Conservation (phyloP, 1,140 invertebrate species). For the Sycophila sp. region DNA sequence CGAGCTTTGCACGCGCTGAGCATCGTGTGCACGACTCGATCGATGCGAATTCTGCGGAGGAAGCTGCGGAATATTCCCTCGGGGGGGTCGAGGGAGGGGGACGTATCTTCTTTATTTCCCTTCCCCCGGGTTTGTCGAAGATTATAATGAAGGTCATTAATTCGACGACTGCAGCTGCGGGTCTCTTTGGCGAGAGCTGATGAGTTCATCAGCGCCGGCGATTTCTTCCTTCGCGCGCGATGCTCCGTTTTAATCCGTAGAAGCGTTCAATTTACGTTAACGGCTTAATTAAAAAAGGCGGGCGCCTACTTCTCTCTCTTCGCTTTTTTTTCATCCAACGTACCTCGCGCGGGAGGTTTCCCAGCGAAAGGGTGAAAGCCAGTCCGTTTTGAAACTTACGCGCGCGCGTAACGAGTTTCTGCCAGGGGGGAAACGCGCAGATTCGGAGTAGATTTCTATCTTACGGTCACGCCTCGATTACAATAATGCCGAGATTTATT, state of each 20-base stretch:
- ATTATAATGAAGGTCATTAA: not conserved
- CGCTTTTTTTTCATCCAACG: not conserved
- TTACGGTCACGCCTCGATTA: not conserved
- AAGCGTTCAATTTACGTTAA: conserved; percentile 3
- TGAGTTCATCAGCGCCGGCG: not conserved
- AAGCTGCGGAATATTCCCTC: not conserved
- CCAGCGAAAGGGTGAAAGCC: not conserved
- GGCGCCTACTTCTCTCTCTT: not conserved
- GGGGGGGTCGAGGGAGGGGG: not conserved
- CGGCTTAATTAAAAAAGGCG: not conserved
- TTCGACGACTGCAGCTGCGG: too few species aligned
- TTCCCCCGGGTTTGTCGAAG: not conserved
- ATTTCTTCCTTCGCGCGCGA: not conserved
- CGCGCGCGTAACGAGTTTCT: not conserved
- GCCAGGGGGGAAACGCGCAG: not conserved
- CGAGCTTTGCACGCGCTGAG: too few species aligned
- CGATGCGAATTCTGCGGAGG: not conserved
- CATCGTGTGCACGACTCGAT: too few species aligned
- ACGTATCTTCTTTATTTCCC: too few species aligned
- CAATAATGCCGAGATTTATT: conserved; percentile 33
- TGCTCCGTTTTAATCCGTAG: not conserved
- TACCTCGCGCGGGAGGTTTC: not conserved
- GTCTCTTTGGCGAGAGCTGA: not conserved
- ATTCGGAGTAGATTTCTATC: conserved; percentile 24
- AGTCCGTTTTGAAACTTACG: too few species aligned